These are phyloP conservation scores for Apodemia duryi DNA, from an alignment of 2,888 invertebrate genomes.

Conservation along the genomic window DNA sequence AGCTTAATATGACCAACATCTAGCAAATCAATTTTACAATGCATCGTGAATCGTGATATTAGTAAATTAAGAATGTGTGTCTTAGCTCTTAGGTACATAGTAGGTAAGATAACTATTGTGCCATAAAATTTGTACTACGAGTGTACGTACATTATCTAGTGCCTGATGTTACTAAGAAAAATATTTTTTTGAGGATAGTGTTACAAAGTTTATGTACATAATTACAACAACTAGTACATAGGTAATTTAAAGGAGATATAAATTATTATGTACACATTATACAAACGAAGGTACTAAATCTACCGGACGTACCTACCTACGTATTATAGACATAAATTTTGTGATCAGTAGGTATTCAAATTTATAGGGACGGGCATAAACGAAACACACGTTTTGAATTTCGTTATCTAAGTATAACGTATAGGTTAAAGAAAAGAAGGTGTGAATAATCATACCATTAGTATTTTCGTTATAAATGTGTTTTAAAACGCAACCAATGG, in stretches of 20 bases:
- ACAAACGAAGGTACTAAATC: background rate
- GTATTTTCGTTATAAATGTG: no score
- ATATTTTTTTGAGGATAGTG: background rate
- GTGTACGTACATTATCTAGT: background rate
- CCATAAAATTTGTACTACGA: background rate
- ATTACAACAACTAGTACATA: background rate
- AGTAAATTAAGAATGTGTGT: background rate
- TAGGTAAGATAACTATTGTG: background rate
- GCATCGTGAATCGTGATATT: background rate
- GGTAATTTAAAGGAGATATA: background rate
- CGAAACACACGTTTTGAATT: no score
- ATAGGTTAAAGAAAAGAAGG: no score
- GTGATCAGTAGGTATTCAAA: no score
- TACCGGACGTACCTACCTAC: conserved; percentile 1
- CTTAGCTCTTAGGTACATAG: no score
- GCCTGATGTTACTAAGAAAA: background rate
- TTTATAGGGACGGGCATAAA: no score
- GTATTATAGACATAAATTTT: background rate
- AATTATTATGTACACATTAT: background rate
- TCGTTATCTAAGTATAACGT: no score
- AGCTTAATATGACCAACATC: background rate
- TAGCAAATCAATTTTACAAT: background rate
- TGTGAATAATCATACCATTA: no score
- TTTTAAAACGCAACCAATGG: no score
- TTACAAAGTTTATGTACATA: background rate